phyloP scores from a whole-genome alignment of 2,113 vertebrate genomes.

The Promerops cafer region DNA sequence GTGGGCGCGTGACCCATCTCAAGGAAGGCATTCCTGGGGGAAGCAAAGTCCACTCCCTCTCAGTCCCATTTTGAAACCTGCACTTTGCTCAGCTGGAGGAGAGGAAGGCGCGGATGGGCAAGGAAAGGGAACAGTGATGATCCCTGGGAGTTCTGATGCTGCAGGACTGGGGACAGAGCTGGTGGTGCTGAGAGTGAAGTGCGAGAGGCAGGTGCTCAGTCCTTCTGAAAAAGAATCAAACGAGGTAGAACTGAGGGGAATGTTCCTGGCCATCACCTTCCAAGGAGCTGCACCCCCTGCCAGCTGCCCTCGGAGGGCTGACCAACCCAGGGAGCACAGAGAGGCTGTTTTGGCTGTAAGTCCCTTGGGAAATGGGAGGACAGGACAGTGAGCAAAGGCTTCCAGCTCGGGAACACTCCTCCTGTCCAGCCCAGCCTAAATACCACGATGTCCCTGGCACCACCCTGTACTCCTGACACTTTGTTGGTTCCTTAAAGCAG shows the following conservation, averaged over 20 bases:
- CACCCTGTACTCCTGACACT: background rate
- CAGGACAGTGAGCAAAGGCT: background rate
- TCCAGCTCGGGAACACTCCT: background rate
- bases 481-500: background rate
- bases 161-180: background rate
- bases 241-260: background rate
- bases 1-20: background rate
- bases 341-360: background rate
- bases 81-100: background rate
- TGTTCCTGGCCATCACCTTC: background rate
- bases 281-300: background rate
- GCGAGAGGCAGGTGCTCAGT: background rate
- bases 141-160: background rate
- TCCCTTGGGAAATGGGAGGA: background rate
- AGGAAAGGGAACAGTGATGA: background rate
- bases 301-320: background rate
- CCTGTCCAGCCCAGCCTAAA: background rate
- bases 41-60: background rate
- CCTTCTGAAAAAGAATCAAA: background rate
- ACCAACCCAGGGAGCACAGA: background rate
- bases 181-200: background rate
- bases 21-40: background rate
- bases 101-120: background rate
- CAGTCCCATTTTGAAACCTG: background rate
- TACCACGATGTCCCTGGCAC: fast-evolving